phyloP scores from a whole-genome alignment of 2,888 invertebrate genomes.

The Terebella lapidaria region DNA sequence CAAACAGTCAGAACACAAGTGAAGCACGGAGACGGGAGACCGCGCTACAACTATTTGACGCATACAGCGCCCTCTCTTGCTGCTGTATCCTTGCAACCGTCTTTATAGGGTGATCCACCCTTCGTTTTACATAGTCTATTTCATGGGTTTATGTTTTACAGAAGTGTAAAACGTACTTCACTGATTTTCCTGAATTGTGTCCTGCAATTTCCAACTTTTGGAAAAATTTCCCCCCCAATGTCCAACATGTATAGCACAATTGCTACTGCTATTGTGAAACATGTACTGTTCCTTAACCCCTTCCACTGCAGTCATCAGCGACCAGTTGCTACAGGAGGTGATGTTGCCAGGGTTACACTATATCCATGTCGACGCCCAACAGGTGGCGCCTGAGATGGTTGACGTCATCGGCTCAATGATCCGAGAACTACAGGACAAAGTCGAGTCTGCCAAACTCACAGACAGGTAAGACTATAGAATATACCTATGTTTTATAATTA shows the following conservation, averaged over 20 bases:
- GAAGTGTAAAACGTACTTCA: no score
- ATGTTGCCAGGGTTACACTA: slow-evolving; percentile 53
- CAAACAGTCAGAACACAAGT: slow-evolving; percentile 58
- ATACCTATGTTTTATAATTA: no score
- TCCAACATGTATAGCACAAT: no score
- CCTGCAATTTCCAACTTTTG: no score
- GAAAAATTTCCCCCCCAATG: no score
- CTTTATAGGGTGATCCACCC: no score
- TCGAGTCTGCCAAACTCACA: slow-evolving; percentile 10
- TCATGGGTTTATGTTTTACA: no score
- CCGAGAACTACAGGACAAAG: slow-evolving; percentile 35
- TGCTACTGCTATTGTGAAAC: no score
- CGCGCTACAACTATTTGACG: slow-evolving; percentile 62
- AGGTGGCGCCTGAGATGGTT: slow-evolving; percentile 49
- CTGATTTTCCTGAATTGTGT: background rate
- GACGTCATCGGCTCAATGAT: slow-evolving; percentile 51
- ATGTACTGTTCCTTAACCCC: background rate
- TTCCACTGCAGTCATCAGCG: slow-evolving; percentile 45
- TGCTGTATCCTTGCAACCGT: slow-evolving; percentile 55
- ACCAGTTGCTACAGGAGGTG: slow-evolving; percentile 50
- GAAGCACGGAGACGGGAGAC: slow-evolving; percentile 61
- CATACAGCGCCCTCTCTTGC: slow-evolving; percentile 60
- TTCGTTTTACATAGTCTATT: no score
- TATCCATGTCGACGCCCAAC: slow-evolving; percentile 46
- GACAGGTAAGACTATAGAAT: no score